phyloP scores from a whole-genome alignment of 2,888 invertebrate species.

The Drosophila multiciliata region DNA sequence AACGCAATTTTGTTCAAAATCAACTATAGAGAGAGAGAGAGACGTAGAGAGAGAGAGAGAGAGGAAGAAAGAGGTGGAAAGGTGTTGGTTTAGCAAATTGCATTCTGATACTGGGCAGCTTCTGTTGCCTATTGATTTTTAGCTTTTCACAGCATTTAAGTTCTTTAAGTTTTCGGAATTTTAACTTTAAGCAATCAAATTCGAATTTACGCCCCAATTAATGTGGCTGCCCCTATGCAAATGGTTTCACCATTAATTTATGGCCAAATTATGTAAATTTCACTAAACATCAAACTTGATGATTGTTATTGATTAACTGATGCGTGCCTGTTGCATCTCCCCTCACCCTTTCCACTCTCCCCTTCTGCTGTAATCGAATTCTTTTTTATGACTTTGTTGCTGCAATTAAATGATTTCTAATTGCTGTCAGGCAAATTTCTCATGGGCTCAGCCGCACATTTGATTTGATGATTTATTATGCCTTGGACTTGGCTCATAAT shows the following conservation, averaged over 20 bases:
- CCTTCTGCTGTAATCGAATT: conserved; percentile 35
- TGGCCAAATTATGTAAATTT: conserved; percentile 83
- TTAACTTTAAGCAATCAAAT: conserved; percentile 27
- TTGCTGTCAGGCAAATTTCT: conserved; percentile 61
- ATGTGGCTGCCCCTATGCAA: conserved; percentile 51
- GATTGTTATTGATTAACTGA: conserved; percentile 66
- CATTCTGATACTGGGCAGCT: conserved; percentile 72
- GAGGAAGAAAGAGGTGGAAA: conserved; percentile 4
- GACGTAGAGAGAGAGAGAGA: neutral
- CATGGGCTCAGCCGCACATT: conserved; percentile 42
- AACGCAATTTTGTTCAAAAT: conserved; percentile 60
- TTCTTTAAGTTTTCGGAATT: conserved; percentile 16
- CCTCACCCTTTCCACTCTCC: neutral
- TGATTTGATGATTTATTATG: conserved; percentile 79
- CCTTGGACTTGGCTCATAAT: conserved; percentile 58
- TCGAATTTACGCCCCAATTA: conserved; percentile 40
- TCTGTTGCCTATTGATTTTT: conserved; percentile 73
- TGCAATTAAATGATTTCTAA: conserved; percentile 82
- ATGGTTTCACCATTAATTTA: conserved; percentile 73
- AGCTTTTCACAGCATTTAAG: conserved; percentile 24
- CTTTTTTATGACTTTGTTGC: conserved; percentile 78
- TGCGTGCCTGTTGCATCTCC: conserved; percentile 14
- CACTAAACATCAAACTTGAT: conserved; percentile 55
- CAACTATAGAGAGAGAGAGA: conserved; percentile 17
- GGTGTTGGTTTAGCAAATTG: conserved; percentile 73